Evolutionary conservation across 1,140 invertebrate species (phyloP).

Genomic region (Papilio xuthus): DNA sequence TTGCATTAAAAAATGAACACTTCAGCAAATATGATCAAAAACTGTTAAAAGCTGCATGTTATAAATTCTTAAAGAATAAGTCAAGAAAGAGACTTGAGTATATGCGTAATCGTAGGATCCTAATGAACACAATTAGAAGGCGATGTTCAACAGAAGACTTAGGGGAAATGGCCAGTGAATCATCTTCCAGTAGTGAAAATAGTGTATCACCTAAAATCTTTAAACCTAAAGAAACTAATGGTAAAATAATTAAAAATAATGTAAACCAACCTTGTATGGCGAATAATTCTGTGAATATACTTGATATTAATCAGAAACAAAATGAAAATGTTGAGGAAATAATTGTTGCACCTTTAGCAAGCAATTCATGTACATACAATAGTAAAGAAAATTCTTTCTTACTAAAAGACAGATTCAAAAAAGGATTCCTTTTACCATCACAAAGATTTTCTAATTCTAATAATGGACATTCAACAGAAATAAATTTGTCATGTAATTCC

Average conservation of each 20-base stretch:
- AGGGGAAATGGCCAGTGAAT: constrained; percentile 64
- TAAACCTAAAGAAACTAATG: constrained; percentile 51
- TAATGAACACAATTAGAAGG: constrained; percentile 49
- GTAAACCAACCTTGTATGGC: constrained; percentile 53
- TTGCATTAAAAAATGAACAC: constrained; percentile 61
- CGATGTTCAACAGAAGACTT: constrained; percentile 62
- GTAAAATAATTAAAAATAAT: constrained; percentile 50
- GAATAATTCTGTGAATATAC: constrained; percentile 54
- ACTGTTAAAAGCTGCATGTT: constrained; percentile 64
- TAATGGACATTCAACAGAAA: constrained; percentile 43
- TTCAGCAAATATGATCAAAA: constrained; percentile 64
- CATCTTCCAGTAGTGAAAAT: constrained; percentile 69
- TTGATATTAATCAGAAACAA: constrained; percentile 35
- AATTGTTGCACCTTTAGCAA: background rate
- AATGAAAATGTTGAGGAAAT: background rate
- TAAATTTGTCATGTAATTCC: constrained; percentile 24
- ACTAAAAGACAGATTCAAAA: constrained; percentile 62
- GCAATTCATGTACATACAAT: background rate
- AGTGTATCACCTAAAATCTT: constrained; percentile 54
- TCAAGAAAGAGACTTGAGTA: constrained; percentile 62
- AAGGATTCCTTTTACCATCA: constrained; percentile 62
- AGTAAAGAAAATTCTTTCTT: constrained; percentile 24
- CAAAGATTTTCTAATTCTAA: constrained; percentile 65
- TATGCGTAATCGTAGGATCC: constrained; percentile 53
- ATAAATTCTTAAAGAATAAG: constrained; percentile 55